Evolutionary conservation across 1,140 invertebrate genomes (phyloP), one percentile per base, ranked within the genome.

Genomic region (Dryas iulia): DNA sequence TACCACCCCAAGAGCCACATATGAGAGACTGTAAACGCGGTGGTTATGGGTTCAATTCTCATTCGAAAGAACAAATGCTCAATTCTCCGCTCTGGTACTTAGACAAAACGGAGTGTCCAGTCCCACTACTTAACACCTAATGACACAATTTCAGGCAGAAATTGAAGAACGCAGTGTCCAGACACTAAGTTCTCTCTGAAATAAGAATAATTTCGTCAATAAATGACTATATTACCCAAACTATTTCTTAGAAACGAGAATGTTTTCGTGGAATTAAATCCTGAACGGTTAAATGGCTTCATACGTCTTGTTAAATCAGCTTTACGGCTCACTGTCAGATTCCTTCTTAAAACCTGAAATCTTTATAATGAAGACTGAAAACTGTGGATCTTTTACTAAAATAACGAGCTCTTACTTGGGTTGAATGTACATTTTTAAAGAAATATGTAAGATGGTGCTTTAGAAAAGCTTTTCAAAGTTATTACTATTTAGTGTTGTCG

Each of bases 281-380:
- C 24, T n/a, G 24, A 26, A 56, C 53, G 11, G 8, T 56, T 26
- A 56, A 56, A 56, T 56, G 53, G 53, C 53, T 56, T 56, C 53
- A 56, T 56, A 56, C 24, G 53, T 56, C 53, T 56, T 56, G 53
- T 26, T 56, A 56, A 56, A 56, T 56, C 53, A 56, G 23, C 53
- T 56, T 56, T 56, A 56, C 53, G 53, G 24, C 53, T 56, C 53
- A 56, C 53, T 56, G 53, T 56, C 53, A 56, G 53, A 56, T 56
- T 26, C 21, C 23, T 26, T 56, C 53, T 56, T 56, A 56, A 56
- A 56, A 56, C 21, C 53, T 56, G 53, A 56, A 47, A 47, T 47
- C 53, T 56, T 56, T 56, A 26, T 56, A 56, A 56, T 56, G 53
- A 56, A 56, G 53, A 56, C 53, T 56, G 53, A 56, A 56, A 4